Evolutionary conservation across 1,140 invertebrate species (phyloP).

Genomic region (Sycobia sp.): DNA sequence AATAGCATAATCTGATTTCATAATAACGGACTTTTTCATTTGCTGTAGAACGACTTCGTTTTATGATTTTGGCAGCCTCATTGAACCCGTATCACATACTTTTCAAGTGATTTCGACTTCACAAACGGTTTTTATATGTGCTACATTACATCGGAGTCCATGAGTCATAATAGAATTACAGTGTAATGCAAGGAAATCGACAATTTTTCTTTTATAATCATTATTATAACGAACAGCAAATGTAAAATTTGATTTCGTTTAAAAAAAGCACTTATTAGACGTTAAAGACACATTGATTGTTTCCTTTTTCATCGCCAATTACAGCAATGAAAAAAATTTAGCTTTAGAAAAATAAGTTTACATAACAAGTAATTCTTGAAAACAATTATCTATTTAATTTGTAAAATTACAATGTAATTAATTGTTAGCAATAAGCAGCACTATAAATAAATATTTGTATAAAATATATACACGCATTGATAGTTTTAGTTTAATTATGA

Average conservation of each 20-base stretch:
- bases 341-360: conserved; percentile 24
- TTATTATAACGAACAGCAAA: conserved; percentile 11
- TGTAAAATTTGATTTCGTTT: conserved; percentile 12
- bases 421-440: conserved; percentile 28
- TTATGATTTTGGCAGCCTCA: conserved; percentile 44
- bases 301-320: conserved; percentile 14
- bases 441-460: conserved; percentile 17
- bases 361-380: conserved; percentile 13
- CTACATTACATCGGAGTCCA: conserved; percentile 32
- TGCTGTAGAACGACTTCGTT: conserved; percentile 1
- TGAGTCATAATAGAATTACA: background rate
- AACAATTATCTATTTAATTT: conserved; percentile 20
- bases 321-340: conserved; percentile 4
- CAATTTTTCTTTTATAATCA: conserved; percentile 7
- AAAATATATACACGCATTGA: conserved; percentile 10
- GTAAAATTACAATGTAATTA: conserved; percentile 16
- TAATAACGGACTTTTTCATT: conserved; percentile 22
- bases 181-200: background rate
- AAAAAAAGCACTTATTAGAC: conserved; percentile 18
- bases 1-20: no score
- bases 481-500: conserved; percentile 7
- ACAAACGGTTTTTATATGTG: no score
- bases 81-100: conserved; percentile 53
- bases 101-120: conserved; percentile 49
- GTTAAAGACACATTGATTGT: conserved; percentile 22